Conservation (phyloP, 2,888 invertebrate species). For the Microchrysa polita region DNA sequence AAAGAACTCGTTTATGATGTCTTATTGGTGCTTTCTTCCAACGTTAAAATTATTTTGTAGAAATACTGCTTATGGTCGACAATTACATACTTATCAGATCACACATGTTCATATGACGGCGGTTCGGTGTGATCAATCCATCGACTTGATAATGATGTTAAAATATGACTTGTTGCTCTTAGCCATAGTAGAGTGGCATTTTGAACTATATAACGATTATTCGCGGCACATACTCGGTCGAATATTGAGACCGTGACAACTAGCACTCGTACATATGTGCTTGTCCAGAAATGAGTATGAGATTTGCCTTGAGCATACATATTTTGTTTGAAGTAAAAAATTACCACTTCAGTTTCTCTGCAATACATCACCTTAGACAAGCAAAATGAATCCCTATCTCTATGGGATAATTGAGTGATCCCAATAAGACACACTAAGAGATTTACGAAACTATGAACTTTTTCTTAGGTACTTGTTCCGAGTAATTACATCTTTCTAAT, state of each 20-base stretch:
- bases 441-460: too few relatives aligned
- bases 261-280: background rate
- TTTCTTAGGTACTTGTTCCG: too few relatives aligned
- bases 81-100: constrained; percentile 44
- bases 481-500: too few relatives aligned
- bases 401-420: too few relatives aligned
- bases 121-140: background rate
- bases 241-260: too few relatives aligned
- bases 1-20: constrained; percentile 19
- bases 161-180: constrained; percentile 22
- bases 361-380: too few relatives aligned
- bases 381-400: too few relatives aligned
- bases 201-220: constrained; percentile 27
- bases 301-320: constrained; percentile 26
- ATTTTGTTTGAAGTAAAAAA: too few relatives aligned
- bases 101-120: constrained; percentile 37
- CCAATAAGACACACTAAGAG: too few relatives aligned
- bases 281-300: constrained; percentile 1
- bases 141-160: constrained; percentile 38
- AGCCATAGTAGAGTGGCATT: constrained; percentile 7
- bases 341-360: too few relatives aligned
- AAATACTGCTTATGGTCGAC: constrained; percentile 34
- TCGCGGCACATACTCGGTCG: background rate
- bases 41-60: constrained; percentile 27
- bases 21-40: constrained; percentile 14